A percentile compares a stretch with the other conserved stretches of the same genome.
Conservation (phyloP, 2,888 invertebrate species). For the Lampropteryx suffumata region DNA sequence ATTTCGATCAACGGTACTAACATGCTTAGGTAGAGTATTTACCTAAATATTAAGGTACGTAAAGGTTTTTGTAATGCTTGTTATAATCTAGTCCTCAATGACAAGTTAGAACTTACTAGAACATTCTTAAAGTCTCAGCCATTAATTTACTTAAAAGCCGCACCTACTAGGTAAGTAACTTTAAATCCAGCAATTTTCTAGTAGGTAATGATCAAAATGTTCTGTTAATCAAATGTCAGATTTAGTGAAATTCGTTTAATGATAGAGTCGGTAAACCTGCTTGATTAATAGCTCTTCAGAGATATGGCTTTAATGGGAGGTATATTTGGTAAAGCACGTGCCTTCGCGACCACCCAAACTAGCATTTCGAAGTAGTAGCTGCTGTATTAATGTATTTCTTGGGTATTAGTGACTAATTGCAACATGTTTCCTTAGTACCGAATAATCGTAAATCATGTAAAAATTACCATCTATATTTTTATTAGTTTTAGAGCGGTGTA, state of each 20-base stretch:
- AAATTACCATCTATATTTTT: constrained; percentile 3
- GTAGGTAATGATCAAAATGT: constrained; percentile 47
- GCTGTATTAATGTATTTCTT: constrained; percentile 21
- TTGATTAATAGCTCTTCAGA: constrained; percentile 68
- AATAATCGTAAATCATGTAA: constrained; percentile 12
- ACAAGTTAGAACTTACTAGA: too few relatives aligned
- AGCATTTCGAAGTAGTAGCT: constrained; percentile 19
- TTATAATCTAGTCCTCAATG: too few relatives aligned
- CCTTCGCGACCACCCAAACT: constrained; percentile 35
- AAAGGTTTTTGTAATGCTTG: too few relatives aligned
- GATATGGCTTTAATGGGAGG: constrained; percentile 56
- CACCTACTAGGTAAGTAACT: too few relatives aligned
- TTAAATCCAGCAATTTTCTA: constrained; percentile 29
- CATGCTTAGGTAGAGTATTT: too few relatives aligned
- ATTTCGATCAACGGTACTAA: too few relatives aligned
- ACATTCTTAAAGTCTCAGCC: too few relatives aligned
- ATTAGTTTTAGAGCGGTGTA: constrained; percentile 6
- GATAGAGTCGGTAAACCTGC: constrained; percentile 69
- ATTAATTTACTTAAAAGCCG: too few relatives aligned
- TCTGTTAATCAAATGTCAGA: constrained; percentile 79
- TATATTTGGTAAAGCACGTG: constrained; percentile 43
- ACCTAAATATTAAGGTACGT: too few relatives aligned
- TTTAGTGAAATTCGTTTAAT: constrained; percentile 76
- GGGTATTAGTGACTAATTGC: constrained; percentile 22
- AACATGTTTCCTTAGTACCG: constrained; percentile 16